phyloP scores from a whole-genome alignment of 2,888 invertebrate species.

The Pomacea canaliculata region DNA sequence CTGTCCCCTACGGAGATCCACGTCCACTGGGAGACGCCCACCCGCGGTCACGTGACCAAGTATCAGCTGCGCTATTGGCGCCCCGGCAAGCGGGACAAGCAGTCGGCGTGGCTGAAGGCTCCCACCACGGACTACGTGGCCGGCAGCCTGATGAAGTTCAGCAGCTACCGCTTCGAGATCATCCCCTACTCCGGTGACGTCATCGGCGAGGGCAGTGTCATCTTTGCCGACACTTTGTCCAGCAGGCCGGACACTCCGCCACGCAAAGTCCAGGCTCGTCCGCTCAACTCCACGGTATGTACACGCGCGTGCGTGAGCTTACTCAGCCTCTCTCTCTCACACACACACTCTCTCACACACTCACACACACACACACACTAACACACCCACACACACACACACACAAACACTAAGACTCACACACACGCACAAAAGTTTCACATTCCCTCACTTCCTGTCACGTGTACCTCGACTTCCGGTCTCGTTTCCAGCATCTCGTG shows the following conservation, averaged over 20 bases:
- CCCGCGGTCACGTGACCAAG: conserved; percentile 33
- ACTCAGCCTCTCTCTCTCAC: no score
- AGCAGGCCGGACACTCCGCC: conserved; percentile 48
- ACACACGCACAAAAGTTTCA: no score
- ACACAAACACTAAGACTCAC: no score
- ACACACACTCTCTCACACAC: no score
- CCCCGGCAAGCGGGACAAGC: conserved; percentile 39
- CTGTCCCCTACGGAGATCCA: conserved; percentile 43
- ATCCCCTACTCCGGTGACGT: conserved; percentile 48
- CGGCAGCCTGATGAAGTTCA: conserved; percentile 39
- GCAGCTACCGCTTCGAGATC: conserved; percentile 45
- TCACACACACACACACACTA: no score
- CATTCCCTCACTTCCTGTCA: no score
- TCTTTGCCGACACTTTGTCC: conserved; percentile 41
- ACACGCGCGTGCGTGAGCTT: no score
- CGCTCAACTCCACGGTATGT: conserved; percentile 45
- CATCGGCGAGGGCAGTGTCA: conserved; percentile 45
- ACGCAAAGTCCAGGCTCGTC: conserved; percentile 32
- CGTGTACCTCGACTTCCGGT: no score
- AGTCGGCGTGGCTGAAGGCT: conserved; percentile 32
- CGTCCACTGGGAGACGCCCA: conserved; percentile 41
- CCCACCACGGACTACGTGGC: conserved; percentile 32
- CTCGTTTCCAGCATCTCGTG: conserved; percentile 28
- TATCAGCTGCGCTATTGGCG: conserved; percentile 41
- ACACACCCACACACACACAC: no score